Evolutionary conservation across 30 jellyfish, hydroid and myxozoan genomes (phyloP).

Genomic region (Nemopilema nomurai): DNA sequence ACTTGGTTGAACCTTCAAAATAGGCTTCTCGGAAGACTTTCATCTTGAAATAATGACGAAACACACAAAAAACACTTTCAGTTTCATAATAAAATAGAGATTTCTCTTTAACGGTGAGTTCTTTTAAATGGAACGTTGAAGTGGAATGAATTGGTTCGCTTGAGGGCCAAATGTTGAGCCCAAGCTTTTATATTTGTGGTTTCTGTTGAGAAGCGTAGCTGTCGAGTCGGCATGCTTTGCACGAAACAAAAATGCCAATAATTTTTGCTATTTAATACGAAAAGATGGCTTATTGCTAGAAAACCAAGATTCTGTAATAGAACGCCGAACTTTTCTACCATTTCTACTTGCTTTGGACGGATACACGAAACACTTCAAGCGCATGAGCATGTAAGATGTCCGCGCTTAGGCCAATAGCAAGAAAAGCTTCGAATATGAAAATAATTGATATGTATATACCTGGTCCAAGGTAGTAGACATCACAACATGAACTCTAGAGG

Average conservation of each 20-base stretch:
- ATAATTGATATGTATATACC: slow-evolving; percentile 30
- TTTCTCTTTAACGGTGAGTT: background rate
- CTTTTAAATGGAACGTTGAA: background rate
- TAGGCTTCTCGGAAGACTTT: too few species aligned
- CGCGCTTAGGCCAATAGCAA: slow-evolving; percentile 26
- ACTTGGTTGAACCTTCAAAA: too few species aligned
- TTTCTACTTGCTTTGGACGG: background rate
- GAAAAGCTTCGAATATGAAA: background rate
- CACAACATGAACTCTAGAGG: slow-evolving; percentile 60
- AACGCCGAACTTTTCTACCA: background rate
- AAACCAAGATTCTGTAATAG: background rate
- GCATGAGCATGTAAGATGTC: slow-evolving; percentile 34
- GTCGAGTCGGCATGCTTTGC: background rate
- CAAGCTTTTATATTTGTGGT: background rate
- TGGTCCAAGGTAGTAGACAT: slow-evolving; percentile 90
- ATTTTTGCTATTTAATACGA: too few species aligned
- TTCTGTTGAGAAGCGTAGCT: background rate
- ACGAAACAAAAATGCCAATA: background rate
- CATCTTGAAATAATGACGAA: too few species aligned
- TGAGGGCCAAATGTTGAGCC: background rate
- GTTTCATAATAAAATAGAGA: too few species aligned
- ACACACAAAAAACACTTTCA: too few species aligned
- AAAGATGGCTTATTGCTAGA: too few species aligned
- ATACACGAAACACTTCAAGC: background rate
- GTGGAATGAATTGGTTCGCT: background rate